These are phyloP conservation scores for Sminthopsis crassicaudata DNA, from an alignment of 2,113 vertebrate species.

Conservation along the genomic window DNA sequence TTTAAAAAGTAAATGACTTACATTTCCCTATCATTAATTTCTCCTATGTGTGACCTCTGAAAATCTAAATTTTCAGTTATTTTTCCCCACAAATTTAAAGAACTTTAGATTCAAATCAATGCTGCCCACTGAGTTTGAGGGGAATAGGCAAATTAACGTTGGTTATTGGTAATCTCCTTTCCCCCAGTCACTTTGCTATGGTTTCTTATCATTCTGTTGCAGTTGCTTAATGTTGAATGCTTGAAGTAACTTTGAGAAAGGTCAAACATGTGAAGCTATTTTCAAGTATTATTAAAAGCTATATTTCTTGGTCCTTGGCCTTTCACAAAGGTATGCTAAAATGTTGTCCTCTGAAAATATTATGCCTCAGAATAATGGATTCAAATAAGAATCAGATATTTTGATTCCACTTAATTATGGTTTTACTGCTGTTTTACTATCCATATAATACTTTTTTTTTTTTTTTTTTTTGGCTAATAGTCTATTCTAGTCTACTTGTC, in stretches of 20 bases:
- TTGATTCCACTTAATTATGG: conserved; percentile 34
- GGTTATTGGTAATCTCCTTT: conserved; percentile 50
- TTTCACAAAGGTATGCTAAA: neutral
- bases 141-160: conserved; percentile 20
- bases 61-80: neutral
- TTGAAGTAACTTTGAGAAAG: conserved; percentile 57
- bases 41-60: neutral
- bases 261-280: conserved; percentile 55
- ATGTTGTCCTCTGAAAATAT: conserved; percentile 45
- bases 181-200: neutral
- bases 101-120: conserved; percentile 12
- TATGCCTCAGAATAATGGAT: conserved; percentile 26
- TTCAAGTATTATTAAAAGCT: conserved; percentile 49
- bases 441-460: conserved; percentile 38
- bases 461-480: neutral
- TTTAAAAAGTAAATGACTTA: neutral
- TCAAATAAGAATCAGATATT: conserved; percentile 56
- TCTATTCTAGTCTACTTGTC: neutral
- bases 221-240: conserved; percentile 31
- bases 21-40: neutral
- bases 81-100: neutral
- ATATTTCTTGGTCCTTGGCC: conserved; percentile 40
- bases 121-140: conserved; percentile 19
- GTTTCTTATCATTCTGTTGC: conserved; percentile 57
- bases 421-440: conserved; percentile 47